A percentile compares a stretch with the other conserved stretches of the same genome.
Evolutionary conservation across 2,113 vertebrate genomes (phyloP).

Genomic region (Prunella himalayana): DNA sequence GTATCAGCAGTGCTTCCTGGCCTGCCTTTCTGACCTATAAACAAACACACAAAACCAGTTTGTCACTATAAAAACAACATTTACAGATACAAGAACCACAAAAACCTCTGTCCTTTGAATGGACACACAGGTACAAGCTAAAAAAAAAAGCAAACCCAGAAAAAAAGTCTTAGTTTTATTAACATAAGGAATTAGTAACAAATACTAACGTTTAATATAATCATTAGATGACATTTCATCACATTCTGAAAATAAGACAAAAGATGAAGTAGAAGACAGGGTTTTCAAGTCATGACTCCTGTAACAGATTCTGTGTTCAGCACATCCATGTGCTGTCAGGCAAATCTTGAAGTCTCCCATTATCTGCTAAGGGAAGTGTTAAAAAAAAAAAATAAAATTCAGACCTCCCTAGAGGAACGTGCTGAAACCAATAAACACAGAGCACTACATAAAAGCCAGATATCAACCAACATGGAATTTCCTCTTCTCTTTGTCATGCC

Average conservation of each 20-base stretch:
- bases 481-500: not conserved
- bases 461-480: not conserved
- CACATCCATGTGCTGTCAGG: not conserved
- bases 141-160: not conserved
- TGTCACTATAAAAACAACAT: not conserved
- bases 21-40: conserved; percentile 88
- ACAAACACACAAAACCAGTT: not conserved
- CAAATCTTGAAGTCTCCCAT: not conserved
- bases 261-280: not conserved
- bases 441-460: not conserved
- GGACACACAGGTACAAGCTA: not conserved
- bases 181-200: not conserved
- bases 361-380: not conserved
- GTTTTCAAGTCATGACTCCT: not conserved
- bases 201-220: not conserved
- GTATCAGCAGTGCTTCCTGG: conserved; percentile 84
- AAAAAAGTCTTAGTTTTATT: not conserved
- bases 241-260: not conserved
- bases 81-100: not conserved
- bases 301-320: not conserved
- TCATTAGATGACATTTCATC: not conserved
- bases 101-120: not conserved
- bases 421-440: not conserved
- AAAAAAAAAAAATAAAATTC: not conserved
- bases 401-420: not conserved